Base-by-base conservation (phyloP, 30 jellyfish, hydroid and myxozoan species). In the Hydractinia echinata region DNA sequence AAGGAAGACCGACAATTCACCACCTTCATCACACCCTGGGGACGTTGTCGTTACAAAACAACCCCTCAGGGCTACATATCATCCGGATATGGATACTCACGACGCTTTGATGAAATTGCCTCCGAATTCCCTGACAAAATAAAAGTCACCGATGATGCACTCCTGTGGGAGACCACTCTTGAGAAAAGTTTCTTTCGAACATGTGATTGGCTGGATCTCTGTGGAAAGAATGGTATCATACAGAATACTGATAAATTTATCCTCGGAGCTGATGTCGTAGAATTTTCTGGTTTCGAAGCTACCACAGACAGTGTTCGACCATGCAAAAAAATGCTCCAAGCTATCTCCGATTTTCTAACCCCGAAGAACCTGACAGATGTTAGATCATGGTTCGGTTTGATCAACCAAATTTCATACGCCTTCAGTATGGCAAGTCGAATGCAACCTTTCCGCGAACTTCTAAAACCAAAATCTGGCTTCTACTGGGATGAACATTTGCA, bases 1-100 rank as follows among this genome's bases (percentile, higher is more conserved):
- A 60, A 67, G 19, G 86, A 78, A 20, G 55, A 54, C 4, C 55
- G 44, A 5, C 86, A 44, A 55, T 14, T 19, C 14, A 74, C 91
- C 50, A 30, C 89, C n/a, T 85, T 68, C 72, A n/a, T n/a, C n/a
- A n/a, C n/a, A n/a, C n/a, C n/a, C n/a, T n/a, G n/a, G n/a, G n/a
- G n/a, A n/a, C n/a, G 11, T 48, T 15, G n/a, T n/a, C n/a, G n/a
- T n/a, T n/a, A n/a, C n/a, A n/a, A n/a, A n/a, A n/a, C n/a, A n/a
- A n/a, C n/a, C n/a, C n/a, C n/a, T 86, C 73, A 62, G 10, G 73
- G 73, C 16, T 62, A 62, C 73, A 5, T 62, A 5, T 62, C 73
- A 5, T 5, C 8, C 4, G 10, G 73, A 5, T 39, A 62, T 62
- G 73, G 73, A 62, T 62, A 62, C 10, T 62, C 73, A 10, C 73